These are phyloP conservation scores for Etheostoma cragini DNA, from an alignment of 2,113 vertebrate genomes.

Conservation along the genomic window DNA sequence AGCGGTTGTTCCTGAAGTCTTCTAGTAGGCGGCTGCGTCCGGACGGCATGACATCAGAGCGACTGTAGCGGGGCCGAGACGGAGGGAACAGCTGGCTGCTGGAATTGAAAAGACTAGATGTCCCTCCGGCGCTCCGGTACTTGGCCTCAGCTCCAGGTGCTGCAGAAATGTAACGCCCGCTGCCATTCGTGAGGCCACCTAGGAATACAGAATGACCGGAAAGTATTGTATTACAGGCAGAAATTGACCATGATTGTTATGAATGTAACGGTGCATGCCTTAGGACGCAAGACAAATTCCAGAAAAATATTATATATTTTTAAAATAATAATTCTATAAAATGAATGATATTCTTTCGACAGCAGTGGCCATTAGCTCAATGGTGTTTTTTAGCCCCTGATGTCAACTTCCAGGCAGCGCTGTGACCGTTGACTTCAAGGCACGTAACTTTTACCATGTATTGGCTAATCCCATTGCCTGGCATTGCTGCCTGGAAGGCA, in stretches of 20 bases:
- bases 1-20: conserved; percentile 98
- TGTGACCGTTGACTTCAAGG: too few relatives aligned
- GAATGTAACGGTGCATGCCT: neutral
- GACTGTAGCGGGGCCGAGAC: conserved; percentile 93
- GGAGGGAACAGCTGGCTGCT: conserved; percentile 97
- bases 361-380: neutral
- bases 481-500: too few relatives aligned
- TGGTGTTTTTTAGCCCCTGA: too few relatives aligned
- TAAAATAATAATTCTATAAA: too few relatives aligned
- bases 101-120: conserved; percentile 95
- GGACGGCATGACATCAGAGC: conserved; percentile 97
- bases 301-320: neutral
- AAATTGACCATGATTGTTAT: neutral
- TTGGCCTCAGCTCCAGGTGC: conserved; percentile 98
- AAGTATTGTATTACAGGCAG: neutral
- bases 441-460: too few relatives aligned
- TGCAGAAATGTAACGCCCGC: conserved; percentile 96
- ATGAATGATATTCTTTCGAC: too few relatives aligned
- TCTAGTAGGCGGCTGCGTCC: conserved; percentile 94
- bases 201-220: neutral
- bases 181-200: conserved; percentile 97
- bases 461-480: too few relatives aligned
- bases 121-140: conserved; percentile 90
- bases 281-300: neutral
- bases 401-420: too few relatives aligned